These are phyloP conservation scores for Stichopus chloronotus DNA, from an alignment of 35 echinoderm and acorn worm genomes.

Conservation along the genomic window DNA sequence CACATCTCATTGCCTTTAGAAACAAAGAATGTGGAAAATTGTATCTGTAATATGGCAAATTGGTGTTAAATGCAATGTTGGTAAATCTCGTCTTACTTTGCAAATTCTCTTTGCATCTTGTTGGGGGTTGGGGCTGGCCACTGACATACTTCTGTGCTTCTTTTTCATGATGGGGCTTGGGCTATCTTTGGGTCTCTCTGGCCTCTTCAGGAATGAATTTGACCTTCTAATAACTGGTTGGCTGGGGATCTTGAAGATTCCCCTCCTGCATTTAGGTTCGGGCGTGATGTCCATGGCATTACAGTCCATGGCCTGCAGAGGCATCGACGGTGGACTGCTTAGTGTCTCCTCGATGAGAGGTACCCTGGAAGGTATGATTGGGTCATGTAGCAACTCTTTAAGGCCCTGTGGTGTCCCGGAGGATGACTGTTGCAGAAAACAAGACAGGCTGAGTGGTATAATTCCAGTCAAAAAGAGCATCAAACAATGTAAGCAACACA, in stretches of 20 bases:
- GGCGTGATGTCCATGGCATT: constrained; percentile 76
- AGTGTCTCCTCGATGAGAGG: neutral
- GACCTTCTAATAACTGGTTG: constrained; percentile 61
- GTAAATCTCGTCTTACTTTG: neutral
- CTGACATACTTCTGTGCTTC: constrained; percentile 71
- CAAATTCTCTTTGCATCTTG: neutral
- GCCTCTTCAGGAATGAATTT: constrained; percentile 78
- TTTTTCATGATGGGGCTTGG: constrained; percentile 89
- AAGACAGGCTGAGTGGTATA: neutral
- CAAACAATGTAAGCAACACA: too few species aligned
- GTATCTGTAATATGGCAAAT: too few species aligned
- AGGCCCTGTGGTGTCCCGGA: neutral
- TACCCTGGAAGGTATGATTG: neutral
- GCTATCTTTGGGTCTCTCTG: constrained; percentile 81
- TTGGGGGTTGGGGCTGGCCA: constrained; percentile 64
- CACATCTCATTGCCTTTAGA: too few species aligned
- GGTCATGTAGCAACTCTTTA: neutral
- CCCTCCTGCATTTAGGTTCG: constrained; percentile 77
- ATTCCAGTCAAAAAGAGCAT: neutral
- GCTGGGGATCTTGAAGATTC: constrained; percentile 88
- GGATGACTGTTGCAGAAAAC: neutral
- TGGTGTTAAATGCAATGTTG: too few species aligned
- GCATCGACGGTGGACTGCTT: neutral
- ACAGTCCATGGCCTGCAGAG: constrained; percentile 67
- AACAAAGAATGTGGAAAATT: too few species aligned